Percentiles rank a stretch among this genome's conserved stretches.
These are phyloP conservation scores for Lethrus apterus DNA, from an alignment of 1,140 invertebrate species.

Conservation along the genomic window DNA sequence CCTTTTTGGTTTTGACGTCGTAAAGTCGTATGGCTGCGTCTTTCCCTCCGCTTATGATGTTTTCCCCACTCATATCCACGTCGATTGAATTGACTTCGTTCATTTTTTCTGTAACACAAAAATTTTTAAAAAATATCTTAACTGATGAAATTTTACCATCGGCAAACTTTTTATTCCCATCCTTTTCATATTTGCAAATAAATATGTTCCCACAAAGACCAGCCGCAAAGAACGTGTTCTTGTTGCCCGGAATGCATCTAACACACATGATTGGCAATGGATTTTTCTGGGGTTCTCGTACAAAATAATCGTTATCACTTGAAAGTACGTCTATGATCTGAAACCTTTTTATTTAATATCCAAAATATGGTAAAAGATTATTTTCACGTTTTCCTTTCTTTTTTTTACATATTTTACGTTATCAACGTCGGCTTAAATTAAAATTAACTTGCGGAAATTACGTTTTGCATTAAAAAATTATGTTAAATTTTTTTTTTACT, in stretches of 20 bases:
- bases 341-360: too few species aligned
- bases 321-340: too few species aligned
- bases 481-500: not conserved
- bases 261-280: not conserved
- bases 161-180: not conserved
- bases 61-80: conserved; percentile 23
- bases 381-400: too few species aligned
- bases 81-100: conserved; percentile 39
- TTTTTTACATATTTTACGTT: too few species aligned
- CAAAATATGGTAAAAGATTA: too few species aligned
- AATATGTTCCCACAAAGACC: conserved; percentile 5
- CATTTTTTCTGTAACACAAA: conserved; percentile 28
- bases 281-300: not conserved
- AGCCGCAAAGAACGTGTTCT: conserved; percentile 3
- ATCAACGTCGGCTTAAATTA: not conserved
- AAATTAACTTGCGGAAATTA: not conserved
- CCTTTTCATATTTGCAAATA: conserved; percentile 1
- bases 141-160: conserved; percentile 4
- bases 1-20: conserved; percentile 30
- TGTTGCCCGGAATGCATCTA: not conserved
- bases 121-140: not conserved
- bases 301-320: too few species aligned
- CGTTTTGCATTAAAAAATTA: not conserved
- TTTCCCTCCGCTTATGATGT: conserved; percentile 34
- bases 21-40: conserved; percentile 36